These are phyloP conservation scores for Cinara cedri DNA, from an alignment of 2,888 invertebrate genomes.

Conservation along the genomic window DNA sequence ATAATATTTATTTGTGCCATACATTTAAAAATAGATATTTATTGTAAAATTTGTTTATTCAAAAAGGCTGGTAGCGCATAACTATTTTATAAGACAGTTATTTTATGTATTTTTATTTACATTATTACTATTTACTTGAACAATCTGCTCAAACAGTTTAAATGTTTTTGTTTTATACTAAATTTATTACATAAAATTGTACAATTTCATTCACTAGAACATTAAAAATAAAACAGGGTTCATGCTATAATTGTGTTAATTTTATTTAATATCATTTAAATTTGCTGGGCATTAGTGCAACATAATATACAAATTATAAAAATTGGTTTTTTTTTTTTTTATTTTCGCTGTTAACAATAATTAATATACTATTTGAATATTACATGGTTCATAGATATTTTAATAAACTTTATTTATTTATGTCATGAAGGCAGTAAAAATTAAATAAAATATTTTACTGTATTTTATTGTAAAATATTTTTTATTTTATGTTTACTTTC, in stretches of 20 bases:
- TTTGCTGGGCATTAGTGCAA: constrained; percentile 43
- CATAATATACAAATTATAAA: background rate
- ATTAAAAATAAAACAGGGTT: constrained; percentile 23
- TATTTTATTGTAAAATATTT: background rate
- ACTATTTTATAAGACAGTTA: constrained; percentile 20
- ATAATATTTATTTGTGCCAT: constrained; percentile 42
- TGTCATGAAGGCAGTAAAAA: too few species aligned
- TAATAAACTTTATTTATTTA: too few species aligned
- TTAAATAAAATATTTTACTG: too few species aligned
- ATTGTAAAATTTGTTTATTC: constrained; percentile 1
- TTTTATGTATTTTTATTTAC: constrained; percentile 3
- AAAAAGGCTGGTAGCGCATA: constrained; percentile 47
- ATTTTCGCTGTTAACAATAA: too few species aligned
- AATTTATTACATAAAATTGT: too few species aligned
- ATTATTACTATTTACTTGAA: background rate
- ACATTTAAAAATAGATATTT: background rate
- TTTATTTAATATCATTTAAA: constrained; percentile 16
- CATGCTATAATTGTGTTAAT: constrained; percentile 21
- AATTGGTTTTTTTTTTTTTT: background rate
- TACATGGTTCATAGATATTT: background rate
- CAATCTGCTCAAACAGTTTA: background rate
- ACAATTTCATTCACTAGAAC: background rate
- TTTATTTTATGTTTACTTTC: background rate
- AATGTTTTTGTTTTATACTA: background rate
- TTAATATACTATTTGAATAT: background rate